A percentile compares a stretch with the other conserved stretches of the same genome.
Evolutionary conservation across 1,140 invertebrate species (phyloP).

Genomic region (Glomeris maerens): DNA sequence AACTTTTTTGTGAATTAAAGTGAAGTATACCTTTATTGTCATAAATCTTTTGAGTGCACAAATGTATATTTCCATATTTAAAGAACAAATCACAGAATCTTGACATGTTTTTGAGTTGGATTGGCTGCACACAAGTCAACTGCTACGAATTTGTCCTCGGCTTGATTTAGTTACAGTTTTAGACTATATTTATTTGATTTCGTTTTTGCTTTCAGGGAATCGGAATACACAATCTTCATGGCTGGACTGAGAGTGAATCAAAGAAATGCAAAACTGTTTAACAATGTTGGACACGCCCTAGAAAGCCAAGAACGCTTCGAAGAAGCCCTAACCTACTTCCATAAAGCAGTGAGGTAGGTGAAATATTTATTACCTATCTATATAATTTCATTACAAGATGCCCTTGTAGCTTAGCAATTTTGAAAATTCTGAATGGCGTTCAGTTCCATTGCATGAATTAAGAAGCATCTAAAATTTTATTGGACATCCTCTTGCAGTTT

Average conservation of each 20-base stretch:
- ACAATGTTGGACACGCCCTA: conserved; percentile 89
- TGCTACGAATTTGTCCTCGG: not conserved
- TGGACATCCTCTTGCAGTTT: too few relatives aligned
- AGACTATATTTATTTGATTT: conserved; percentile 2
- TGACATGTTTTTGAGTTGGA: not conserved
- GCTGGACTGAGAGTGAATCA: conserved; percentile 79
- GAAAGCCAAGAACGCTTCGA: conserved; percentile 68
- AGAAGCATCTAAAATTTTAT: too few relatives aligned
- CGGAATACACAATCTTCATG: conserved; percentile 84
- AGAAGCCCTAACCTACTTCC: conserved; percentile 80
- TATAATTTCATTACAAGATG: not conserved
- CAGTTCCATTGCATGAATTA: too few relatives aligned
- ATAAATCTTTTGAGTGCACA: too few relatives aligned
- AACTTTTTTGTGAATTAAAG: too few relatives aligned
- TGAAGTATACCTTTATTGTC: too few relatives aligned
- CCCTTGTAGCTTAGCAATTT: too few relatives aligned
- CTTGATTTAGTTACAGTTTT: not conserved
- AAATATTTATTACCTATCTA: conserved; percentile 4
- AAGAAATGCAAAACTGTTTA: conserved; percentile 87
- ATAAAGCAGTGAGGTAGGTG: conserved; percentile 62
- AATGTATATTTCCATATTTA: too few relatives aligned
- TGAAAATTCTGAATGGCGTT: too few relatives aligned
- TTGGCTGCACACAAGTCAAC: not conserved
- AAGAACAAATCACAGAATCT: too few relatives aligned
- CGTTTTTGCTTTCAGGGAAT: conserved; percentile 36